Evolutionary conservation across 2,888 invertebrate genomes (phyloP), one percentile per base, ranked within the genome.

Genomic region (Drosophila pullipes): DNA sequence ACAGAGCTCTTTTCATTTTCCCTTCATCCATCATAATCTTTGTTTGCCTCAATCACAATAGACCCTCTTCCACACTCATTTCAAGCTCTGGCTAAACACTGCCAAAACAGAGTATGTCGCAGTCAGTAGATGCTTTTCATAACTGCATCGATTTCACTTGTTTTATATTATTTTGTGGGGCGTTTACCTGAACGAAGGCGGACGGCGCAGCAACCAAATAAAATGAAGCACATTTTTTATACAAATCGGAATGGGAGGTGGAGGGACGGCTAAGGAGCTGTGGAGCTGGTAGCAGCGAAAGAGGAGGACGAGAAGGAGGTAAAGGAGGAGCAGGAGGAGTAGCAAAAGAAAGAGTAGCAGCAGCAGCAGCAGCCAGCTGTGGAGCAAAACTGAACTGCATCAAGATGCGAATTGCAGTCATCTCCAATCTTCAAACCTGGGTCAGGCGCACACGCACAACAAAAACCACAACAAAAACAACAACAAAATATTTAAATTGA

Each of bases 181-280:
- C 92, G 92, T 92, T 89, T 83, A 87, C 91, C 82, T 37, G 69
- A 78, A 88, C 82, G 83, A 86, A 87, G 90, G 90, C 91, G 91
- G 89, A 86, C 85, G 89, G 80, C 75, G 63, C 68, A 77, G 90
- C 91, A 81, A 59, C 76, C 91, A 91, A 92, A 92, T 91, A 91
- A 92, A 91, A 92, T 85, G 91, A 87, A 92, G 88, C 92, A 91
- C 91, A 91, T 92, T 92, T 91, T 78, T 90, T 83, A 89, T 86
- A 81, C 83, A 80, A 83, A 82, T 78, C 81, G 75, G 65, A 71
- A 77, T 78, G 35, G 54, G 72, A 37, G 75, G 31, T 31, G 53
- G 55, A 10, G 16, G 39, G 44, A 1, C 35, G 44, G 22, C 39
- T 11, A 7, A 31, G 50, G 11, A 16, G 41, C 13, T 25, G 22